Percentiles rank a stretch among this genome's conserved stretches.
These are phyloP conservation scores for Psylliodes chrysocephalus DNA, from an alignment of 2,888 invertebrate species.

Conservation along the genomic window DNA sequence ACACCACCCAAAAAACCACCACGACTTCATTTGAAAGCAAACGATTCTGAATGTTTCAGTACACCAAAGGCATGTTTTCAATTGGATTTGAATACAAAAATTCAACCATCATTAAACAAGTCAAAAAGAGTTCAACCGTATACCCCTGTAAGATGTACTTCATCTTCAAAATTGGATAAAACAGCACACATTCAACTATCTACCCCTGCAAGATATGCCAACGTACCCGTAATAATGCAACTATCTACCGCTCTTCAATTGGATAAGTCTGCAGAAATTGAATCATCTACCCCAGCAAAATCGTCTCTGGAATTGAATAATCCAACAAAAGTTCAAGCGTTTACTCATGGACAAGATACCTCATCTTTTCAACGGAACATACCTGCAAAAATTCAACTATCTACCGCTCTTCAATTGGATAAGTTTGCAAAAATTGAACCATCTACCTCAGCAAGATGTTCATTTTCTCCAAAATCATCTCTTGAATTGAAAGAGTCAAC, in stretches of 20 bases:
- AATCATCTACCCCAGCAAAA: not conserved
- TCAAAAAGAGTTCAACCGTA: not conserved
- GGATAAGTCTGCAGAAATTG: not conserved
- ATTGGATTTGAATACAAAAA: no score
- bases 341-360: not conserved
- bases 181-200: no score
- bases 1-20: conserved; percentile 4
- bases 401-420: no score
- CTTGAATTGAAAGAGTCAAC: not conserved
- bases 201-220: no score
- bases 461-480: not conserved
- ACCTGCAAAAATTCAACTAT: not conserved
- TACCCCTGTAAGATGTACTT: no score
- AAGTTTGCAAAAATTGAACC: not conserved
- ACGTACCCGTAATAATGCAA: not conserved
- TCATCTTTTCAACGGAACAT: not conserved
- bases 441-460: not conserved
- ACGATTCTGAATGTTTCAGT: not conserved
- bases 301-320: not conserved
- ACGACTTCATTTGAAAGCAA: not conserved
- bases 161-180: no score
- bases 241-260: not conserved
- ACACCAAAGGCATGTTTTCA: not conserved
- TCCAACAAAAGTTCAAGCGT: not conserved
- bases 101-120: no score